Base-by-base conservation (phyloP, 2,113 vertebrate genomes). In the Prionailurus bengalensis region DNA sequence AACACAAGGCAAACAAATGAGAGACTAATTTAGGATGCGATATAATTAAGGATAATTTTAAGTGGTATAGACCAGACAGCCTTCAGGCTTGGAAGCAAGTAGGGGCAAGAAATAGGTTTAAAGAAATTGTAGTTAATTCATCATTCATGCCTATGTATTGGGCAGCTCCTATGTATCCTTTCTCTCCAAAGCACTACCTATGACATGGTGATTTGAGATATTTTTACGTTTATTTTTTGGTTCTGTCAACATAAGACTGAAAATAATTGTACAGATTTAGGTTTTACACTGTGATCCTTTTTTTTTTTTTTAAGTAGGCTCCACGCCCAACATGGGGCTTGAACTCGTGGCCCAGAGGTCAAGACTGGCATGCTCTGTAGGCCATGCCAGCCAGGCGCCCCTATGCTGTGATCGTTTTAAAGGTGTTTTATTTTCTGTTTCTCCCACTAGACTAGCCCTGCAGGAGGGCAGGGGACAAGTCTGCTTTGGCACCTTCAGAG, bases 1-100 rank as follows among this genome's bases (percentile, higher is more conserved):
- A 88, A 90, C 29, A 79, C 10, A 68, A 73, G 61, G 42, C 33
- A 58, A 86, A 89, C 61, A 84, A 87, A 66, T 63, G 63, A 68
- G 55, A 66, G 66, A 33, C 79, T 48, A 70, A 89, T 39, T 89
- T 70, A 76, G 36, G 53, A 66, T 12, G 39, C 33, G 74, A 78
- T 76, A 39, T 82, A 90, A 88, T 93, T 68, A 90, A 94, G 33
- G 51, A 39, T 83, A 83, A 14, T 96, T 94, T 96, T 78, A 74
- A 66, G n/a, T 61, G 39, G 29, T 70, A 36, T 42, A 84, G 86
- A 71, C 17, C 63, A 68, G 31, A 83, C 15, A 87, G 17, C 66
- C 53, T 92, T 92, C 53, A 63, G 25, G 45, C 48, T 89, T 53
- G n/a, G 68, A 95, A 89, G 42, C 73, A 85, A 96, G 45, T 4